Evolutionary conservation across 2,113 vertebrate genomes (phyloP), one percentile per base, ranked within the genome.

Genomic region (Amazona vittata): DNA sequence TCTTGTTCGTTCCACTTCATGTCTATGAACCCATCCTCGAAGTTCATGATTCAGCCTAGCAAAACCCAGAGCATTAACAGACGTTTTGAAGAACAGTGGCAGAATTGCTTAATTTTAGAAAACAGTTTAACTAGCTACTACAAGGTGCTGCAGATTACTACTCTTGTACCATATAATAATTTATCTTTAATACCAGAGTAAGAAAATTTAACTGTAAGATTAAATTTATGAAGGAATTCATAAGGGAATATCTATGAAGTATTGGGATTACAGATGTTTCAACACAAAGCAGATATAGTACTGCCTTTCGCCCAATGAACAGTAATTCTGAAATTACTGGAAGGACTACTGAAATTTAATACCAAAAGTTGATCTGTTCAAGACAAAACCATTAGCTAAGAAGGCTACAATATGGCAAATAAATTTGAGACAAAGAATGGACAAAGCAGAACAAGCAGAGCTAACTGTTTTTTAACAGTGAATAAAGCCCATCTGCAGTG

Each of bases 21-120:
- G 96, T 53, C 96, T 93, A 37, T 94, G 96, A 63, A 97, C 96
- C 96, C 96, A 97, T 6, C 96, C 96, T 31, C 96, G 94, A 25
- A 97, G 94, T 22, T 97, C 96, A 0, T 97, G 96, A 62, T 85
- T 95, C 81, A 97, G 63, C 86, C 96, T 97, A 41, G 47, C 62
- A 49, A 60, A 78, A 24, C 0, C 33, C 78, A 86, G 26, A 93
- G 41, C 24, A 16, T 80, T 49, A 78, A 25, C 11, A 94, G 21
- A 17, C 3, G 5, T 64, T 63, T 50, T 60, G 46, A 33, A 74
- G 31, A 63, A 10, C 35, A 33, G 31, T 13, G 15, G 6, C 35
- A 63, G 11, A 35, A 3, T 1, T 37, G 39, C 35, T 73, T 13
- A 5, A 19, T 5, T 55, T 35, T 7, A 47, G 5, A 57, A 47